phyloP scores from a whole-genome alignment of 2,797 vertebrate genomes.

The Heliangelus exortis region DNA sequence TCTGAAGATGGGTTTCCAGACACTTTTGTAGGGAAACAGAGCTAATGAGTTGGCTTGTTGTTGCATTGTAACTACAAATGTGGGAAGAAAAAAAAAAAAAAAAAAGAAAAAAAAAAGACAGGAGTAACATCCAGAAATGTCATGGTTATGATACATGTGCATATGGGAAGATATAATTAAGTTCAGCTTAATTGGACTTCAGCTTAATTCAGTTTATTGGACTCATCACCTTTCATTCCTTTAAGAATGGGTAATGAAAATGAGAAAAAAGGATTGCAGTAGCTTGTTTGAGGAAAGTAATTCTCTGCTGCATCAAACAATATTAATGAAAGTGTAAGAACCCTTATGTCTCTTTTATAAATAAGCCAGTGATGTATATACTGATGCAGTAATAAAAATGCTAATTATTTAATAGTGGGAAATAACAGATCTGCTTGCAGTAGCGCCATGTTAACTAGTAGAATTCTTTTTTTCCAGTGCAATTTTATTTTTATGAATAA shows the following conservation, averaged over 20 bases:
- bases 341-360: conserved; percentile 24
- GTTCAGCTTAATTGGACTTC: neutral
- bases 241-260: neutral
- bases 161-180: neutral
- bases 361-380: neutral
- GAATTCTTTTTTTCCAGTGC: neutral
- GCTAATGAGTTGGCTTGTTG: neutral
- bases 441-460: conserved; percentile 34
- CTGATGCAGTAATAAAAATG: conserved; percentile 5
- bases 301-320: neutral
- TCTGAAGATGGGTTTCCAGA: neutral
- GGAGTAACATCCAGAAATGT: neutral
- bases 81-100: neutral
- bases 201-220: too few relatives aligned
- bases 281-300: neutral
- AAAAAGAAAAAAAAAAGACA: neutral
- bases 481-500: conserved; percentile 55
- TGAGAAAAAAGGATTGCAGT: neutral
- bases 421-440: conserved; percentile 23
- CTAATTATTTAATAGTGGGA: conserved; percentile 63
- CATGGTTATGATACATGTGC: neutral
- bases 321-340: neutral
- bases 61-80: neutral
- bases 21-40: neutral
- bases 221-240: neutral